phyloP scores from a whole-genome alignment of 1,140 invertebrate species.

The Phymastichus coffea region DNA sequence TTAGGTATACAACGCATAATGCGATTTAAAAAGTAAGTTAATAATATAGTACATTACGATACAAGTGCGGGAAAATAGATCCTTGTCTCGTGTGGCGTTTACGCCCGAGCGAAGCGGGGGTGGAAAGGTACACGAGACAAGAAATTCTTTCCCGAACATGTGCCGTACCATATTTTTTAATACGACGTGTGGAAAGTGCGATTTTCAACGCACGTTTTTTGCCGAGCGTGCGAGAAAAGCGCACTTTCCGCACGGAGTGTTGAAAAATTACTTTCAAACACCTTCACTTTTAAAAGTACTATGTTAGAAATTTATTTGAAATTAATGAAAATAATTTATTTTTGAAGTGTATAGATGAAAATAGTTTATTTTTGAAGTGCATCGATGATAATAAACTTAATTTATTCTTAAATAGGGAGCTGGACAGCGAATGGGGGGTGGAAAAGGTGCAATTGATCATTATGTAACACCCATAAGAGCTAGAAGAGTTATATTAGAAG shows the following conservation, averaged over 20 bases:
- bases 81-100: background rate
- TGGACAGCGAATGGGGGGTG: slow-evolving; percentile 92
- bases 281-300: no score
- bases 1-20: background rate
- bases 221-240: no score
- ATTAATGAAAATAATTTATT: background rate
- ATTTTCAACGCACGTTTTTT: no score
- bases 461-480: slow-evolving; percentile 92
- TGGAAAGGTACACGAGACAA: no score
- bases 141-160: no score
- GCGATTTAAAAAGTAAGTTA: background rate
- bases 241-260: no score
- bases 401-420: slow-evolving; percentile 59
- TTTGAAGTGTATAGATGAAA: background rate
- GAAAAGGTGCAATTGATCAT: slow-evolving; percentile 93
- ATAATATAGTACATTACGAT: background rate
- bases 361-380: background rate
- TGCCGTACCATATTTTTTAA: no score
- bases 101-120: no score
- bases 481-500: slow-evolving; percentile 91
- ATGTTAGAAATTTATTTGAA: no score
- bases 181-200: no score
- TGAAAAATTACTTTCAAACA: no score
- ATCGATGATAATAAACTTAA: background rate
- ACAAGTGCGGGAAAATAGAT: no score